phyloP scores from a whole-genome alignment of 2,113 vertebrate species.

The Petroica traversi region DNA sequence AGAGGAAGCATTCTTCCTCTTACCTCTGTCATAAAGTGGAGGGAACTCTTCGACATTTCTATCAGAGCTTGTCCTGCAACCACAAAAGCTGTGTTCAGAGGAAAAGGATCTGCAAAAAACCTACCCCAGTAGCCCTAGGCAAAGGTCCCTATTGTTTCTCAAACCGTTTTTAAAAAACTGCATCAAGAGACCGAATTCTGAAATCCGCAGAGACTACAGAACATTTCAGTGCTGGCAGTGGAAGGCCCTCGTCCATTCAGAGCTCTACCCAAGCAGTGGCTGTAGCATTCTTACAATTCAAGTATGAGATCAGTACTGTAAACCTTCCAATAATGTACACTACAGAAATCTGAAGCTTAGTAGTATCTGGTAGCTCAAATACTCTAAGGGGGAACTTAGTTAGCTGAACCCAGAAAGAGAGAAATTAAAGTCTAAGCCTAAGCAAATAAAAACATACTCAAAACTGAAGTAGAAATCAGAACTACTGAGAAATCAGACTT shows the following conservation, averaged over 20 bases:
- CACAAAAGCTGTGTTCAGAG: constrained; percentile 5
- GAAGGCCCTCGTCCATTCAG: neutral
- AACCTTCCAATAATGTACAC: neutral
- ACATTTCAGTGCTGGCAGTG: neutral
- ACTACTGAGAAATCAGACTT: neutral
- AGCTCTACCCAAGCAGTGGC: neutral
- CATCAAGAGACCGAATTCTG: neutral
- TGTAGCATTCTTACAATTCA: neutral
- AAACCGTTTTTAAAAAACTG: neutral
- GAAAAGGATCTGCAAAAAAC: neutral
- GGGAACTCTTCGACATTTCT: neutral
- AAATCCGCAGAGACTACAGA: neutral
- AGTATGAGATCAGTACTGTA: neutral
- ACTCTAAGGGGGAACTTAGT: neutral
- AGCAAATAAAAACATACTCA: neutral
- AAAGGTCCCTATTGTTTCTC: neutral
- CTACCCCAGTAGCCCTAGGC: neutral
- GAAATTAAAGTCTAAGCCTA: neutral
- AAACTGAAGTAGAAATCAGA: neutral
- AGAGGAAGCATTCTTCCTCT: constrained; percentile 42
- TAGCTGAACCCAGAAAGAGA: neutral
- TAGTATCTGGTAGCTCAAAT: neutral
- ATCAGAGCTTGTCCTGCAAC: constrained; percentile 17
- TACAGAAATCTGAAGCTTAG: neutral
- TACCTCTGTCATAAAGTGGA: constrained; percentile 3